Conservation (phyloP, 1,140 invertebrate genomes). For the Diploscapter pachys region DNA sequence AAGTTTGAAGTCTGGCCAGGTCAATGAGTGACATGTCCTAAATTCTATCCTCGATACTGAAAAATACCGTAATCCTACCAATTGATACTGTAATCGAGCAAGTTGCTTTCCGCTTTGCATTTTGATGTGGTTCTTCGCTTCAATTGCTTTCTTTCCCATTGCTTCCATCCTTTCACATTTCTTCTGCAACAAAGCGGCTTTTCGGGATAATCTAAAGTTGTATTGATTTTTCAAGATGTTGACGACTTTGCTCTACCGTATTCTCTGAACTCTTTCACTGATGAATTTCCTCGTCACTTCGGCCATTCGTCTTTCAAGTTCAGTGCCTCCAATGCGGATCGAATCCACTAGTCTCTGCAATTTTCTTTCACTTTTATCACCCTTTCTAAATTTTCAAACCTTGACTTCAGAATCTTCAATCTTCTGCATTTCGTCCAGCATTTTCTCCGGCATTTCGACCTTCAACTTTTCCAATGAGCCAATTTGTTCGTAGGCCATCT, state of each 20-base stretch:
- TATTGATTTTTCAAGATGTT: not conserved
- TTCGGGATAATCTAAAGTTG: conserved; percentile 1
- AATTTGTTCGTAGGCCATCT: conserved; percentile 26
- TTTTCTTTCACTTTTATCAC: conserved; percentile 18
- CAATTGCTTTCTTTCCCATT: not conserved
- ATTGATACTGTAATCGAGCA: conserved; percentile 10
- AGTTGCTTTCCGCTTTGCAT: conserved; percentile 9
- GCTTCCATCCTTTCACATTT: too few species aligned
- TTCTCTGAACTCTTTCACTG: conserved; percentile 21
- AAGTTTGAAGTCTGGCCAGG: conserved; percentile 28
- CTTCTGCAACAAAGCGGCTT: not conserved
- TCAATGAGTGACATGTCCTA: conserved; percentile 30
- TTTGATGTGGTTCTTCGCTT: conserved; percentile 8
- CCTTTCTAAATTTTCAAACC: not conserved
- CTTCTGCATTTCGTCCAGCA: not conserved
- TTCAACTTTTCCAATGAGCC: not conserved
- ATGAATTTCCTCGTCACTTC: conserved; percentile 34
- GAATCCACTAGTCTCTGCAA: conserved; percentile 25
- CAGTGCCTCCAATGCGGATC: conserved; percentile 24
- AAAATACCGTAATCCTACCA: not conserved
- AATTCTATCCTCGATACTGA: not conserved
- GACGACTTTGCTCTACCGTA: conserved; percentile 12
- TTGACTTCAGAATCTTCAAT: conserved; percentile 5
- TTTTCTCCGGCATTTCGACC: conserved; percentile 15
- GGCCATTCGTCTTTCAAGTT: conserved; percentile 32